Percentiles rank a stretch among this genome's conserved stretches.
Evolutionary conservation across 2,113 vertebrate genomes (phyloP).

Genomic region (Chionis minor): DNA sequence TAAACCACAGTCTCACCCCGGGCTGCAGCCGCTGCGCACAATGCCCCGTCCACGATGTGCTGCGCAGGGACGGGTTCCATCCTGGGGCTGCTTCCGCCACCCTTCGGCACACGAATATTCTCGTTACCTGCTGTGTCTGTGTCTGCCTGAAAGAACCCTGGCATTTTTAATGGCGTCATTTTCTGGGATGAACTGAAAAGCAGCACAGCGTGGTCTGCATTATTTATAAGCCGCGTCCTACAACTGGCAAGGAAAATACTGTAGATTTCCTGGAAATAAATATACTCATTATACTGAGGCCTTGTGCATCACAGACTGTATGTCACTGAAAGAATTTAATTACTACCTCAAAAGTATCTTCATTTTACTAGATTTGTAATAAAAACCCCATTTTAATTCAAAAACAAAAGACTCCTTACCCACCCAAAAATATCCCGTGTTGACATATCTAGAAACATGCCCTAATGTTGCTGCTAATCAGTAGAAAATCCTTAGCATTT

Average conservation of each 20-base stretch:
- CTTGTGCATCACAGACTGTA: neutral
- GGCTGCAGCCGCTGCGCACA: neutral
- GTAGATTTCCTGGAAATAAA: slow-evolving; percentile 72
- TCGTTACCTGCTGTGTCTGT: slow-evolving; percentile 17
- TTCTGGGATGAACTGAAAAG: slow-evolving; percentile 57
- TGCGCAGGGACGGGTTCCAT: neutral
- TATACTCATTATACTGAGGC: slow-evolving; percentile 24
- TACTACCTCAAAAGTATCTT: neutral
- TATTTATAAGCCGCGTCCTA: slow-evolving; percentile 75
- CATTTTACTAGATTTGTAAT: neutral
- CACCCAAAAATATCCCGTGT: neutral
- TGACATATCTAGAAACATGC: neutral
- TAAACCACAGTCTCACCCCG: neutral
- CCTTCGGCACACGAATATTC: slow-evolving; percentile 39
- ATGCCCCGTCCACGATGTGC: neutral
- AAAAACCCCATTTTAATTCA: slow-evolving; percentile 1
- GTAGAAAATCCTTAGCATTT: slow-evolving; percentile 13
- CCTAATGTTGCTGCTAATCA: slow-evolving; percentile 1
- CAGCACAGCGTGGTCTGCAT: slow-evolving; percentile 67
- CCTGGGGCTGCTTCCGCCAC: neutral
- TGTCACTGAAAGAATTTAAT: slow-evolving; percentile 38
- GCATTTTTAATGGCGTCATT: slow-evolving; percentile 67
- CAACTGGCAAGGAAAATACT: slow-evolving; percentile 41
- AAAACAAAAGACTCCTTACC: slow-evolving; percentile 11
- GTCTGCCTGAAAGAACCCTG: neutral